Base-by-base conservation (phyloP, 2,888 invertebrate species). In the Sphecodes monilicornis region DNA sequence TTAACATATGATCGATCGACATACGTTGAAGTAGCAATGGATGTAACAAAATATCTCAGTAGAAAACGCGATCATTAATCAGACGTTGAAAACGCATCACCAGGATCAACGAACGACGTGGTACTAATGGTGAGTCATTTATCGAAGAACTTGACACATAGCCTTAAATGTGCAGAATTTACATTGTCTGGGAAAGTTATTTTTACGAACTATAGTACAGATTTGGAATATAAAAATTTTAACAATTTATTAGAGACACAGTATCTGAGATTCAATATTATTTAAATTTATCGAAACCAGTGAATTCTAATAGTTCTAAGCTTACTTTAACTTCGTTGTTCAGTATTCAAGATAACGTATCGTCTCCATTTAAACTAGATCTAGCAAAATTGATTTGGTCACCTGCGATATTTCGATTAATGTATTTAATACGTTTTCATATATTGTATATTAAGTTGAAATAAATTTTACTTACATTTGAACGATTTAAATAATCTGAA, bases 11-110 rank as follows among this genome's bases (percentile, higher is more conserved):
- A 0, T 39, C 39, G 39, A n/a, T 1, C n/a, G 0, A 16, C n/a
- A 32, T 0, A 16, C 36, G 8, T 36, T 5, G 32, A 43, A 60
- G 29, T 60, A 46, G 60, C 3, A 22, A n/a, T 11, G 13, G 3
- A 26, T 10, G 3, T 13, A 75, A 64, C 29, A 22, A 8, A 18
- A 36, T 36, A 39, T 72, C 60, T 36, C 68, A 84, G 83, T 74
- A 74, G 83, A 84, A 70, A 22, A 39, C 60, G 3, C 5, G 3
- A 11, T 5, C n/a, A 43, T 69, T 82, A 41, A 68, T 77, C 73
- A 36, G 83, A 69, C 82, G 18, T 22, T 26, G 60, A 46, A 68
- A 26, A 57, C 13, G 8, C n/a, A n/a, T 29, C n/a, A 10, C 8
- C 29, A 46, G 50, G 64, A n/a, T 22, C 0, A 72, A 43, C 6